These are phyloP conservation scores for Pachyuromys duprasi DNA, from an alignment of 2,797 vertebrate genomes.

Conservation along the genomic window DNA sequence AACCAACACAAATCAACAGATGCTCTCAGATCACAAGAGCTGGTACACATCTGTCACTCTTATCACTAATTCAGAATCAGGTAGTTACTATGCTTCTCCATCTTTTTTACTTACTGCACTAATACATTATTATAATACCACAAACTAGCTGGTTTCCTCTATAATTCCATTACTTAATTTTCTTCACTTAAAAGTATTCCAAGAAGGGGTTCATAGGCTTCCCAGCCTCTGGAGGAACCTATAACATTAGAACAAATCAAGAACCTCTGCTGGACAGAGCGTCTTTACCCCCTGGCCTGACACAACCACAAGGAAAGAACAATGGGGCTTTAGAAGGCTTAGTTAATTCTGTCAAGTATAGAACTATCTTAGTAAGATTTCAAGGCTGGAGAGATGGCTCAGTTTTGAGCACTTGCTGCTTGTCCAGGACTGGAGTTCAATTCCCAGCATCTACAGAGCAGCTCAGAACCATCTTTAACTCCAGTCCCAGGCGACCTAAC, in stretches of 20 bases:
- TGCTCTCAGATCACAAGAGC: neutral
- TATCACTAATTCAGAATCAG: neutral
- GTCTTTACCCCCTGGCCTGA: neutral
- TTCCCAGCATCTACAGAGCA: neutral
- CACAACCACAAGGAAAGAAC: neutral
- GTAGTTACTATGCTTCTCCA: neutral
- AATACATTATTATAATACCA: constrained; percentile 13
- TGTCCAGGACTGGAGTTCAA: neutral
- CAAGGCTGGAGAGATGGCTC: neutral
- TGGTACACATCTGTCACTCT: neutral
- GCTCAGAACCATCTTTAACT: neutral
- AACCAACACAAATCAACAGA: neutral
- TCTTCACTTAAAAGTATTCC: neutral
- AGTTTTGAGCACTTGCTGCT: too few relatives aligned
- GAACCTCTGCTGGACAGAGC: neutral
- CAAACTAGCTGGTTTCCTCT: constrained; percentile 28
- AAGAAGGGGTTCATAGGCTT: neutral
- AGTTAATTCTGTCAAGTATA: constrained; percentile 18
- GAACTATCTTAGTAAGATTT: constrained; percentile 16
- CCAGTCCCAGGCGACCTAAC: neutral
- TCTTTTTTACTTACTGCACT: constrained; percentile 31
- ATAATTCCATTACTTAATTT: constrained; percentile 41
- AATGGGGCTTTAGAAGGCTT: constrained; percentile 18
- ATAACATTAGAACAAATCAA: neutral
- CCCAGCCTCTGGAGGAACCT: neutral